Percentiles rank a stretch among this genome's conserved stretches.
phyloP scores from a whole-genome alignment of 2,113 vertebrate species.

The Cochlearius cochlearius region DNA sequence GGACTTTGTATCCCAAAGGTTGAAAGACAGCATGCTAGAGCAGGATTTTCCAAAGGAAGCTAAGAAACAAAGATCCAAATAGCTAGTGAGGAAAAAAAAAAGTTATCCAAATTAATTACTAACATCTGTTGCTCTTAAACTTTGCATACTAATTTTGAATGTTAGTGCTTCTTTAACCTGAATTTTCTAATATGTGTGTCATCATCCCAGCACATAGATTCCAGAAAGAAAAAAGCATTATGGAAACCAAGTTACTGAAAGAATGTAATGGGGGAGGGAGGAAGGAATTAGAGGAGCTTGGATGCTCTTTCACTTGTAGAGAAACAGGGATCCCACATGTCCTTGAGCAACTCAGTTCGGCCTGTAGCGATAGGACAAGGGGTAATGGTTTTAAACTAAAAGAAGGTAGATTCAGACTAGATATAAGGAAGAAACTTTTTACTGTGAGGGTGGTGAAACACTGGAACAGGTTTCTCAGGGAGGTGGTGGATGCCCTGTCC shows the following conservation, averaged over 20 bases:
- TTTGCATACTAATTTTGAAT: not conserved
- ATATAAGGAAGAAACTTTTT: not conserved
- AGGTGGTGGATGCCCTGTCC: not conserved
- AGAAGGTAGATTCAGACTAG: not conserved
- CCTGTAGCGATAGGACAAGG: not conserved
- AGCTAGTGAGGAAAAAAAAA: not conserved
- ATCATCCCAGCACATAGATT: not conserved
- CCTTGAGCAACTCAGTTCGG: not conserved
- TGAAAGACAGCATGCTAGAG: not conserved
- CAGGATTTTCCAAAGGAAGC: not conserved
- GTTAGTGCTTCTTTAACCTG: not conserved
- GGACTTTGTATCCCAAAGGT: not conserved
- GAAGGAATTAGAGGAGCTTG: not conserved
- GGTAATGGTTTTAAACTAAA: not conserved
- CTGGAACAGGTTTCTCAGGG: not conserved
- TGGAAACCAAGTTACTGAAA: not conserved
- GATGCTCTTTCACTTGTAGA: not conserved
- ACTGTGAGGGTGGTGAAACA: accelerated
- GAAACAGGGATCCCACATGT: not conserved
- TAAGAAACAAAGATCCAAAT: not conserved
- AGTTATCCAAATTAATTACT: not conserved
- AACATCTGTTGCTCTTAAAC: not conserved
- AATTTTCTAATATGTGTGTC: not conserved
- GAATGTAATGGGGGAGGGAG: not conserved
- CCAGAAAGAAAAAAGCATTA: not conserved